Base-by-base conservation (phyloP, 2,113 vertebrate species). In the Scophthalmus maximus region DNA sequence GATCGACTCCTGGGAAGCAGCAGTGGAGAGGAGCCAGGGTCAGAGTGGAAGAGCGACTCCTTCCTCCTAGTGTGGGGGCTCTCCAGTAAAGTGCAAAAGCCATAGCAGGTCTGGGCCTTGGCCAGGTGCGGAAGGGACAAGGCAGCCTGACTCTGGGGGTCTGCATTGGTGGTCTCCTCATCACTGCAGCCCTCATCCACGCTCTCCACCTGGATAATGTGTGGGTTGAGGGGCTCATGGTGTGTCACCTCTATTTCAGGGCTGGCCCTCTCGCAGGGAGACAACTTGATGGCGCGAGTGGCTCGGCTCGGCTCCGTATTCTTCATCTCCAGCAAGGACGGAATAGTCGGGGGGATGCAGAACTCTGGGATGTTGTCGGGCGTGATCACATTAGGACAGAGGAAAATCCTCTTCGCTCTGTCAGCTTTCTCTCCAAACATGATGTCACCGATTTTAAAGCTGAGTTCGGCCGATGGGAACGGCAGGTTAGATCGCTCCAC, bases 11-110 rank as follows among this genome's bases (percentile, higher is more conserved):
- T 84, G 10, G 94, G 90, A 42, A 95, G 70, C 77, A 95, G 62
- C 73, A 92, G 51, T 7, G 83, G 90, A 51, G 90, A 59, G 20
- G 85, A 85, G 49, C 75, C 86, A 0, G 93, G 67, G 20, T 95
- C 93, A 0, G 88, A 85, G 3, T 96, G 96, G 91, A 97, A 97
- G 74, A 98, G 93, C 0, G 96, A 97, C 85, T 98, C 96, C 70
- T 98, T 98, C 26, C 95, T 92, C 30, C 95, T 91, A 27, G 95
- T 97, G 89, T 97, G 95, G 6, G 96, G 96, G 72, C 95, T 96
- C 88, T 97, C 96, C 61, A 96, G 86, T 73, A 97, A 86, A 4
- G 95, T 94, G 82, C 95, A 97, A 82, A 96, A 96, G 17, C 95
- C 95, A 0, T 96, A 95, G 73, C 94, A 95, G 49, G 95, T 97